Base-by-base conservation (phyloP, 2,797 vertebrate species). In the Hoplostethus atlanticus region DNA sequence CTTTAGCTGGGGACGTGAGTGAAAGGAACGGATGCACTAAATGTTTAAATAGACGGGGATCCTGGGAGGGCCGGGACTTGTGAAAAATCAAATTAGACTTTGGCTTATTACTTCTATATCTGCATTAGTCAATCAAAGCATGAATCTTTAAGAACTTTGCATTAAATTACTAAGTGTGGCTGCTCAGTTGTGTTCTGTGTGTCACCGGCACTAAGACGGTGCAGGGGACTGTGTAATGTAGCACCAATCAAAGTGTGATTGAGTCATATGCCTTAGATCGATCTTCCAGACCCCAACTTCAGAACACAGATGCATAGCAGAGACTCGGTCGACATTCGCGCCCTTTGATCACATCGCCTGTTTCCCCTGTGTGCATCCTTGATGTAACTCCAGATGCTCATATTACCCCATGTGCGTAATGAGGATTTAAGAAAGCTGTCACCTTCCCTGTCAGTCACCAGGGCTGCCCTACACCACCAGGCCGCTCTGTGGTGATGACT, bases 401-500 rank as follows among this genome's bases (percentile, higher is more conserved):
- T 17, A 21, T 73, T 47, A 59, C 25, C 44, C 56, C 51, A 51
- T 62, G 50, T 16, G 53, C 15, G 8, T 17, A 38, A 62, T 57
- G 63, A 59, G 31, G 16, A 62, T n/a, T 17, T 38, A 34, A 55
- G 46, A 52, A 61, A 21, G 17, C 25, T 30, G 46, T 51, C 50
- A 53, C 28, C 47, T 11, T 59, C 21, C 12, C n/a, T 4, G 44
- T 13, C 54, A 42, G 40, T 60, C 13, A 63, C 44, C 42, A 42
- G 21, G 21, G 21, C 48, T 60, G 48, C 1, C 16, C 21, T 17
- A 42, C 25, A 9, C 28, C 17, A 16, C 10, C 68, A 66, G 51
- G 3, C 4, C 13, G n/a, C 58, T 15, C 40, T 40, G 25, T 63
- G 36, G 59, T 68, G 86, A 91, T 89, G 85, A 76, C 92, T 88